Conservation (phyloP, 2,113 vertebrate genomes). For the Halcyon malimbica region DNA sequence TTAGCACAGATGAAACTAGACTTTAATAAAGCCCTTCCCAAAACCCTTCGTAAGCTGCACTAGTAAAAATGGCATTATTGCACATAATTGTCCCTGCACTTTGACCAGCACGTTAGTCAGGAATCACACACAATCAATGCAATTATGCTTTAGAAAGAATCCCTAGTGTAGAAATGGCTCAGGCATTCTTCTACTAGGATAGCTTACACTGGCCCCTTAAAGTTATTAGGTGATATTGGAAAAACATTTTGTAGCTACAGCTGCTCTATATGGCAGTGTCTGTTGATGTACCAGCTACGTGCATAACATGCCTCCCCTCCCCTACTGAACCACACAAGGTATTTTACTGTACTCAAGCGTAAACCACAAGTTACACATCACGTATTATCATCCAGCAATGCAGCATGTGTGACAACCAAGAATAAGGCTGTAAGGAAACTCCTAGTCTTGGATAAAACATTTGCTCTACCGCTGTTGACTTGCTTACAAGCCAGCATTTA, state of each 20-base stretch:
- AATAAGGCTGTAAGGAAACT: neutral
- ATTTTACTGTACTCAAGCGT: neutral
- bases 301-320: neutral
- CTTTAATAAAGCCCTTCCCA: neutral
- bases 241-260: neutral
- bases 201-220: neutral
- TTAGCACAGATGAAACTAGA: neutral
- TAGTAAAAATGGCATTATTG: neutral
- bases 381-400: neutral
- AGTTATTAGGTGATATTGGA: neutral
- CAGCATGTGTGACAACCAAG: neutral
- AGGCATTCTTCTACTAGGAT: neutral
- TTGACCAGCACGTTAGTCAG: neutral
- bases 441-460: neutral
- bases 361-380: neutral
- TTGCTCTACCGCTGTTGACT: neutral
- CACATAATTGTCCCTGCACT: neutral
- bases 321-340: neutral
- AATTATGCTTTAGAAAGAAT: neutral
- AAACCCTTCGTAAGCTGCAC: neutral
- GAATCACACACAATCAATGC: neutral
- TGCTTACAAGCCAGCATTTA: neutral
- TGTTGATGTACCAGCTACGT: neutral
- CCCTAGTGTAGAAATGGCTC: neutral
- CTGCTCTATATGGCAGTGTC: neutral